Conservation (phyloP, 2,888 invertebrate species). For the Nomada fabriciana region DNA sequence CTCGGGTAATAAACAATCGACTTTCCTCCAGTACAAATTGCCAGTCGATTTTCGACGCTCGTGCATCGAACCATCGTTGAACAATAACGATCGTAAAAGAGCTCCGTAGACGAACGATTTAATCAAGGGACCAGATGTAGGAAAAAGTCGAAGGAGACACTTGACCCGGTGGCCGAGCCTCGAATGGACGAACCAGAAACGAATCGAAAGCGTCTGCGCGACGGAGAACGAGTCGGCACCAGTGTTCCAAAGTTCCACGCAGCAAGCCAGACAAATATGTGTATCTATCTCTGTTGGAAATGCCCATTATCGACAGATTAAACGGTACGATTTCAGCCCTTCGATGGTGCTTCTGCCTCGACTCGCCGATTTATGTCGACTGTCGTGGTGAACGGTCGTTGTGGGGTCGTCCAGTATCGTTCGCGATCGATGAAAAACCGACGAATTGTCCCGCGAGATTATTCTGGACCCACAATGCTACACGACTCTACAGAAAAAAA, state of each 20-base stretch:
- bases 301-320: slow-evolving; percentile 63
- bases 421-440: slow-evolving; percentile 53
- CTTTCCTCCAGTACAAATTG: too few species aligned
- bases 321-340: slow-evolving; percentile 59
- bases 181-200: neutral
- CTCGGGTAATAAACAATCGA: too few species aligned
- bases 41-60: neutral
- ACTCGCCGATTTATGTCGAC: slow-evolving; percentile 52
- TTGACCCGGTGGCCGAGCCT: slow-evolving; percentile 21
- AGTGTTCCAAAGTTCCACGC: slow-evolving; percentile 12
- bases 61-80: neutral
- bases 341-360: slow-evolving; percentile 34
- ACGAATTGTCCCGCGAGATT: slow-evolving; percentile 54
- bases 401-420: slow-evolving; percentile 24
- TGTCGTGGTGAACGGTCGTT: slow-evolving; percentile 41
- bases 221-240: slow-evolving; percentile 24
- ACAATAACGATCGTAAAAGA: too few species aligned
- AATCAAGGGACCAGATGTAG: slow-evolving; percentile 32
- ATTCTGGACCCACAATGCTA: slow-evolving; percentile 10
- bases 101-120: neutral
- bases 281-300: slow-evolving; percentile 51
- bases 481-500: neutral
- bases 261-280: slow-evolving; percentile 50
- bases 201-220: slow-evolving; percentile 5
- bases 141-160: slow-evolving; percentile 16